A percentile compares a stretch with the other conserved stretches of the same genome.
phyloP scores from a whole-genome alignment of 2,797 vertebrate species.

The Echeneis naucrates region DNA sequence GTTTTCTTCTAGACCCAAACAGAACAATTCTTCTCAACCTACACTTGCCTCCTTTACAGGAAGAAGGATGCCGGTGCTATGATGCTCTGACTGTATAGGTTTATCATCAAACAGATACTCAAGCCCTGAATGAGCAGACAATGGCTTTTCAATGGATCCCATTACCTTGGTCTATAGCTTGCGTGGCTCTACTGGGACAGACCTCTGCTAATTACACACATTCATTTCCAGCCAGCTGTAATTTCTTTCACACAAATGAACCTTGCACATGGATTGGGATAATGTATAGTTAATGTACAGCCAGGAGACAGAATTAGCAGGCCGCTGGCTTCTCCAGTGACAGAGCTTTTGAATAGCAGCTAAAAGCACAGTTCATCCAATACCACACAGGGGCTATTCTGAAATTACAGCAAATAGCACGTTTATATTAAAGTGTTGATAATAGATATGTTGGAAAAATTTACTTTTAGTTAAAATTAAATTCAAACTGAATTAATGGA shows the following conservation, averaged over 20 bases:
- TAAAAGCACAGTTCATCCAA: conserved; percentile 44
- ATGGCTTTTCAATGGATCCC: conserved; percentile 80
- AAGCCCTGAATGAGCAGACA: conserved; percentile 68
- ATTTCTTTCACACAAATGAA: conserved; percentile 82
- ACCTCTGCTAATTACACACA: conserved; percentile 78
- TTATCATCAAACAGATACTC: conserved; percentile 74
- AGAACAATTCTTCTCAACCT: conserved; percentile 1
- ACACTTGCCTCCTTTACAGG: not conserved
- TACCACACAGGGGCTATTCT: conserved; percentile 32
- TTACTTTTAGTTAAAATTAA: too few relatives aligned
- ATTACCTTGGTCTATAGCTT: conserved; percentile 76
- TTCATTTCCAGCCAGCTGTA: conserved; percentile 78
- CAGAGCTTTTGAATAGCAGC: conserved; percentile 56
- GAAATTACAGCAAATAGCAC: conserved; percentile 45
- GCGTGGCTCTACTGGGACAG: conserved; percentile 71
- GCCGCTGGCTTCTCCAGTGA: conserved; percentile 61
- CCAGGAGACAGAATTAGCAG: conserved; percentile 69
- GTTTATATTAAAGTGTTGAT: conserved; percentile 26
- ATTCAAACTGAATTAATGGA: too few relatives aligned
- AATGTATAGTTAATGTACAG: conserved; percentile 82
- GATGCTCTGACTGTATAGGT: conserved; percentile 64
- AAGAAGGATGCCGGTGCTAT: conserved; percentile 15
- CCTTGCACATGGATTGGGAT: conserved; percentile 74
- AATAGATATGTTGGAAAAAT: conserved; percentile 3
- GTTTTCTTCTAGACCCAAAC: not conserved